Base-by-base conservation (phyloP, 2,888 invertebrate genomes). In the Caenorhabditis auriculariae region DNA sequence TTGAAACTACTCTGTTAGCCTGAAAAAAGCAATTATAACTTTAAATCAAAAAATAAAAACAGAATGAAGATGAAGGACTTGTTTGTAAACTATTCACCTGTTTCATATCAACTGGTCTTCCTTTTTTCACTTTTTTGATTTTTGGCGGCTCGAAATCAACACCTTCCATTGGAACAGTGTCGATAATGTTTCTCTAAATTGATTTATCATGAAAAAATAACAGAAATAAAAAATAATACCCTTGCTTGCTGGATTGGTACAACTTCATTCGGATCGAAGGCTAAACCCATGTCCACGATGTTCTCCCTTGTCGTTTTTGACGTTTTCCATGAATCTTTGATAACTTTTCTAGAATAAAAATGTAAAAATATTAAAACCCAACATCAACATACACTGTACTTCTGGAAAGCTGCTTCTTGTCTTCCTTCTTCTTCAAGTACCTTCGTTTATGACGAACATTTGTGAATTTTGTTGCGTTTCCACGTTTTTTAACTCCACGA, bases 251-350 rank as follows among this genome's bases (percentile, higher is more conserved):
- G 55, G 24, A 72, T 61, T 3, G 61, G 58, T 6, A 75, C 61
- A 3, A 63, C 63, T n/a, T 69, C 62, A 53, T 75, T 75, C 24
- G 66, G 67, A 47, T 75, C 55, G 49, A 63, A 62, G 4, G 65
- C 67, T 28, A 75, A 59, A 23, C 72, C 74, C 68, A 70, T 68
- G 21, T 70, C 57, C 17, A 51, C 46, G 27, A 75, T 44, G 42
- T 74, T 75, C 37, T 62, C 54, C 9, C 62, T 39, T 17, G 66
- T 52, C 3, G 72, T 67, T 44, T 66, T 60, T 9, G 42, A 45
- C 15, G 51, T 52, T 54, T 74, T 68, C 75, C 75, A 75, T 21
- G 60, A 55, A 35, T 60, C 44, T 32, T 66, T 66, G 41, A 75
- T 66, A 3, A 60, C 42, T 32, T 55, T 45, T 17, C 75, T 75